A percentile compares a stretch with the other conserved stretches of the same genome.
phyloP scores from a whole-genome alignment of 2,113 vertebrate species.

The Sitta europaea region DNA sequence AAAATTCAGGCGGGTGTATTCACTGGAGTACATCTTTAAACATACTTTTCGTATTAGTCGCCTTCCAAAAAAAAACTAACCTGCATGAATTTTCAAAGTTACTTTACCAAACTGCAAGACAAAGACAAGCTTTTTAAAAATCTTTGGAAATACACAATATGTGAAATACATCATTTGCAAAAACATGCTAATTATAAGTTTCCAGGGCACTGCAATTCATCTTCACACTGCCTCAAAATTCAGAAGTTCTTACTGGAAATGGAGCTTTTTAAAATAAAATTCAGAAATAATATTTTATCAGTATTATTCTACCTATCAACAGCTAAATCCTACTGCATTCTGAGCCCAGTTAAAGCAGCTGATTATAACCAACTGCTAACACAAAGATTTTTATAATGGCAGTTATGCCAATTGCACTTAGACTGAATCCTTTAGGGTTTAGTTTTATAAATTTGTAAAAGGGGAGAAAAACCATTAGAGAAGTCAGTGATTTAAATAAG shows the following conservation, averaged over 20 bases:
- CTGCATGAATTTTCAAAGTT: background rate
- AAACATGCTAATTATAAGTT: background rate
- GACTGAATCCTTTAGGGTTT: slow-evolving; percentile 63
- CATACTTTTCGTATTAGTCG: background rate
- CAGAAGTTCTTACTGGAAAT: slow-evolving; percentile 5
- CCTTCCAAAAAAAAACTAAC: background rate
- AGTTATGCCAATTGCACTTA: slow-evolving; percentile 49
- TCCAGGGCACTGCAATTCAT: background rate
- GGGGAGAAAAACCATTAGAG: slow-evolving; percentile 59
- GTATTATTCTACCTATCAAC: slow-evolving; percentile 18
- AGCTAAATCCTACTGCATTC: slow-evolving; percentile 27
- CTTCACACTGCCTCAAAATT: background rate
- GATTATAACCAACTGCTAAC: slow-evolving; percentile 52
- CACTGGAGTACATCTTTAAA: background rate
- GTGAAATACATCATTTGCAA: background rate
- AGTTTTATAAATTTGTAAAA: slow-evolving; percentile 67
- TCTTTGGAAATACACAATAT: background rate
- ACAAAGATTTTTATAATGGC: slow-evolving; percentile 62
- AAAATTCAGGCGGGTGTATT: background rate
- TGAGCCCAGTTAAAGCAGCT: slow-evolving; percentile 42
- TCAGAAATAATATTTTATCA: background rate
- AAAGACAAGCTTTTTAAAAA: background rate
- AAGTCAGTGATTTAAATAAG: slow-evolving; percentile 62
- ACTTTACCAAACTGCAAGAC: background rate
- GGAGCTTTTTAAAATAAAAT: background rate